Evolutionary conservation across 2,797 vertebrate genomes (phyloP).

Genomic region (Octomys mimax): DNA sequence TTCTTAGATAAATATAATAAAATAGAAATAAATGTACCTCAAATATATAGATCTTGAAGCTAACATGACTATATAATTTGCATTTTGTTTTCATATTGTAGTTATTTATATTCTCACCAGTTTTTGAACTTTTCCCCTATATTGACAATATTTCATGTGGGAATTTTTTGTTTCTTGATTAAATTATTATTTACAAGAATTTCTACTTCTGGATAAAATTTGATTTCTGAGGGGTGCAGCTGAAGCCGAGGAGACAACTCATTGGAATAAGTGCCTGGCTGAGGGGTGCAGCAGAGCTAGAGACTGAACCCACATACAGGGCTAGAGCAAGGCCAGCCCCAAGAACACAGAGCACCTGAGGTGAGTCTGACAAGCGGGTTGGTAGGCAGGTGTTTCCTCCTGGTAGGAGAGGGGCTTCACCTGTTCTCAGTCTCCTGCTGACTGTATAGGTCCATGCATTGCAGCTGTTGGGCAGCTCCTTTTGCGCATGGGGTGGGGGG

Average conservation of each 20-base stretch:
- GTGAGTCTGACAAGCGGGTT: no score
- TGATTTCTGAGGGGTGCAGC: background rate
- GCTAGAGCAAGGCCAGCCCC: no score
- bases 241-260: no score
- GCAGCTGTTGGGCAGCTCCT: no score
- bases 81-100: background rate
- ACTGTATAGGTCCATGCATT: no score
- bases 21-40: constrained; percentile 43
- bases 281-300: no score
- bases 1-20: background rate
- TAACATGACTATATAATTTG: constrained; percentile 8
- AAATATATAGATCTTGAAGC: background rate
- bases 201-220: background rate
- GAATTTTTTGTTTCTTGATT: background rate
- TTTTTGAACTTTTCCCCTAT: background rate
- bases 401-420: no score
- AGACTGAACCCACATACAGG: no score
- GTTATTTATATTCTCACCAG: background rate
- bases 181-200: background rate
- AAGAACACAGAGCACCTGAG: no score
- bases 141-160: background rate
- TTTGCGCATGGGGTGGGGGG: no score
- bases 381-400: no score
- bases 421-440: no score
- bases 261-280: background rate